Conservation (phyloP, 1,140 invertebrate genomes). For the Lordiphosa clarofinis region DNA sequence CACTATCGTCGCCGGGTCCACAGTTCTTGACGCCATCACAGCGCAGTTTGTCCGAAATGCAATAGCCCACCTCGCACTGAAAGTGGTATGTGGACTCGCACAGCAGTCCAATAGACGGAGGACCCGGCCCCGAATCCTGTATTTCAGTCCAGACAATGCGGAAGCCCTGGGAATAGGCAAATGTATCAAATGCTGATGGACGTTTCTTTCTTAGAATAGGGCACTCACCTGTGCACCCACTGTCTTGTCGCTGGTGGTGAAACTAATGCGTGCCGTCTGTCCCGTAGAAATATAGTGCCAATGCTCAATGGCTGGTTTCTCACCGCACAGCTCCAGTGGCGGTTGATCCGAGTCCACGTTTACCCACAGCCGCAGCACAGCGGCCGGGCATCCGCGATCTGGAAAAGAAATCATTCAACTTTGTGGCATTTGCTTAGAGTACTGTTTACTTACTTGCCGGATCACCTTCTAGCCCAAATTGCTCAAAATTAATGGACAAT, state of each 20-base stretch:
- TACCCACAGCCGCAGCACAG: constrained; percentile 93
- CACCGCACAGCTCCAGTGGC: constrained; percentile 93
- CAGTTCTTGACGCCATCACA: constrained; percentile 91
- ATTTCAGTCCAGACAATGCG: constrained; percentile 94
- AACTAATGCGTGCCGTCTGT: constrained; percentile 82
- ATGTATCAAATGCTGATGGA: no score
- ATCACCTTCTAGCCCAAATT: constrained; percentile 94
- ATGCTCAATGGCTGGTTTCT: constrained; percentile 85
- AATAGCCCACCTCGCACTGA: constrained; percentile 84
- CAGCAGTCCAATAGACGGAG: constrained; percentile 72
- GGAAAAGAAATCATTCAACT: background rate
- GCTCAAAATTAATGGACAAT: constrained; percentile 92
- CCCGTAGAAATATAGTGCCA: constrained; percentile 91
- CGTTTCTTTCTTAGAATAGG: no score
- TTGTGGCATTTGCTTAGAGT: no score
- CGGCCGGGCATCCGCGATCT: constrained; percentile 94
- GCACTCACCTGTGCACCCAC: constrained; percentile 83
- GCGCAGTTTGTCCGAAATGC: constrained; percentile 87
- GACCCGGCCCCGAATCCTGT: constrained; percentile 80
- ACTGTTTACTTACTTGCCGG: constrained; percentile 84
- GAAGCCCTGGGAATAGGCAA: constrained; percentile 84
- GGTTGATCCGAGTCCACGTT: constrained; percentile 84
- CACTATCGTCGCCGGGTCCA: constrained; percentile 87
- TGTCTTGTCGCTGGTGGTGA: constrained; percentile 91
- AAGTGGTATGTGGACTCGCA: constrained; percentile 79